Percentiles rank a stretch among this genome's conserved stretches.
Conservation (phyloP, 2,113 vertebrate genomes). For the Suricata suricatta region DNA sequence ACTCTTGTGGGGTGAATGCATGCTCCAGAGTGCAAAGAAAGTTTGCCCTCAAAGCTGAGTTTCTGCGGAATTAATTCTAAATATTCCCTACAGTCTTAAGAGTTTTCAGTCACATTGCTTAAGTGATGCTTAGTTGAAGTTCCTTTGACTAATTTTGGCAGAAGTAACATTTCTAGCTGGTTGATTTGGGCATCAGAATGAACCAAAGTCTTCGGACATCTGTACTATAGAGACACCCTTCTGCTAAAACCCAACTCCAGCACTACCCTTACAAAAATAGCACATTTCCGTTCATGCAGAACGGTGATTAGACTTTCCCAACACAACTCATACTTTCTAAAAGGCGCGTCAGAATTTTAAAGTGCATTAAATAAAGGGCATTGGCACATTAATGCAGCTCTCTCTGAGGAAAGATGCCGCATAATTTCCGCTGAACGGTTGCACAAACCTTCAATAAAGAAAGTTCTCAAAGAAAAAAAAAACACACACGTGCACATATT, state of each 20-base stretch:
- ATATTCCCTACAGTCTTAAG: constrained; percentile 19
- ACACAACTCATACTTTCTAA: constrained; percentile 68
- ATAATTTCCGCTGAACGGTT: constrained; percentile 37
- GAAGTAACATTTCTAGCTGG: constrained; percentile 53
- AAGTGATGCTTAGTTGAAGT: constrained; percentile 64
- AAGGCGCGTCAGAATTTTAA: constrained; percentile 68
- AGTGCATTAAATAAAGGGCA: constrained; percentile 74
- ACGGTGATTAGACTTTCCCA: constrained; percentile 71
- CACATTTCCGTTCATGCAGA: constrained; percentile 65
- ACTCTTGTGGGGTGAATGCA: background rate
- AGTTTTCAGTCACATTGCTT: constrained; percentile 49
- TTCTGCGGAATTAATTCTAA: constrained; percentile 56
- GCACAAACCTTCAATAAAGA: constrained; percentile 59
- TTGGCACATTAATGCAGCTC: constrained; percentile 62
- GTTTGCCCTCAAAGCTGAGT: constrained; percentile 28
- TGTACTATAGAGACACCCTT: constrained; percentile 61
- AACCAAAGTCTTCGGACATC: constrained; percentile 70
- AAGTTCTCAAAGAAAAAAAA: constrained; percentile 22
- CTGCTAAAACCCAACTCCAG: constrained; percentile 40
- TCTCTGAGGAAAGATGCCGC: constrained; percentile 64
- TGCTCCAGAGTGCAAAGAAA: background rate
- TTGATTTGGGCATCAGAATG: constrained; percentile 59
- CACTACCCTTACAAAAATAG: constrained; percentile 58
- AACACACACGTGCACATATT: background rate
- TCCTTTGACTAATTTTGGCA: constrained; percentile 64